A percentile compares a stretch with the other conserved stretches of the same genome.
Evolutionary conservation across 2,113 vertebrate genomes (phyloP).

Genomic region (Trichomycterus rosablanca): DNA sequence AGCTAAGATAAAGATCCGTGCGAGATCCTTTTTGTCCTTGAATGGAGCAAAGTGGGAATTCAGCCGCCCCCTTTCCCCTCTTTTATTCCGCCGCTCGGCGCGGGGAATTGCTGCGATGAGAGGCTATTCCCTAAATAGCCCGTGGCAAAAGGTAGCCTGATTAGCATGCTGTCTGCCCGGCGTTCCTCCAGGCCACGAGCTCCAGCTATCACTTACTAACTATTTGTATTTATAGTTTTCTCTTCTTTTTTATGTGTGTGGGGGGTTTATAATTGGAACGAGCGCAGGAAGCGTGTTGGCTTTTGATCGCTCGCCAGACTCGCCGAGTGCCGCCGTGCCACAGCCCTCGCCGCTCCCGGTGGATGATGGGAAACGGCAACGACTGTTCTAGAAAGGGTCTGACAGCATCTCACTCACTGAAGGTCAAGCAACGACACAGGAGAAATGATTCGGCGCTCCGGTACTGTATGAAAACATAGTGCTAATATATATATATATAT

Average conservation of each 20-base stretch:
- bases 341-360: conserved; percentile 69
- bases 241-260: conserved; percentile 39
- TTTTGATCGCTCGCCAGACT: conserved; percentile 75
- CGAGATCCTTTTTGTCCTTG: conserved; percentile 76
- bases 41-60: conserved; percentile 63
- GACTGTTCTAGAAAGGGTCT: conserved; percentile 70
- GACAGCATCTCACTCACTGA: conserved; percentile 72
- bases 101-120: conserved; percentile 70
- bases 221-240: conserved; percentile 77
- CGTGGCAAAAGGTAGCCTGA: conserved; percentile 75
- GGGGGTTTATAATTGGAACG: conserved; percentile 74
- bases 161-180: conserved; percentile 74
- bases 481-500: no score
- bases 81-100: conserved; percentile 58
- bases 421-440: conserved; percentile 67
- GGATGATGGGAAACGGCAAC: conserved; percentile 69
- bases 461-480: neutral
- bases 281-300: conserved; percentile 70
- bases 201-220: conserved; percentile 72
- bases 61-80: conserved; percentile 60
- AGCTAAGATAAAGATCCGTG: conserved; percentile 73
- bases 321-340: conserved; percentile 67
- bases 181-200: conserved; percentile 68
- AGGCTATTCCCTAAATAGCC: conserved; percentile 77
- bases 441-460: conserved; percentile 13